These are phyloP conservation scores for Arenicola marina DNA, from an alignment of 2,888 invertebrate genomes.

Conservation along the genomic window DNA sequence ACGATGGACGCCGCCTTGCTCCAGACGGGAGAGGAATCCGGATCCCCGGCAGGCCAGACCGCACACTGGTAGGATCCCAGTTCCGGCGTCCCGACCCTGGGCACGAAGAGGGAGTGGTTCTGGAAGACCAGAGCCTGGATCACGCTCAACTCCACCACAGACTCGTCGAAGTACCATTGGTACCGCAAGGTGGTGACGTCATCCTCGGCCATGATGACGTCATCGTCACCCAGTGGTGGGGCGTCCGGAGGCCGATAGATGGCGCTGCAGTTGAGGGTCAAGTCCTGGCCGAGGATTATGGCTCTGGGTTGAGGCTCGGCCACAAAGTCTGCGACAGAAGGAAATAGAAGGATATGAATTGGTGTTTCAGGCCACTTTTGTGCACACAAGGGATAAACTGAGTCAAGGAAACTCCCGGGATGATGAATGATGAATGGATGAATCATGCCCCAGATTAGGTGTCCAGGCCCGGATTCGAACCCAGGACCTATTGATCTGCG, in stretches of 20 bases:
- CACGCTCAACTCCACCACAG: constrained; percentile 25
- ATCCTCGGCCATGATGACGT: not conserved
- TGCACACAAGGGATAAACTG: no score
- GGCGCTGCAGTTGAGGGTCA: constrained; percentile 44
- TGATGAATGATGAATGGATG: no score
- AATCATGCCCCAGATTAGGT: no score
- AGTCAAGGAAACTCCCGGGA: no score
- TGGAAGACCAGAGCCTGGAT: constrained; percentile 37
- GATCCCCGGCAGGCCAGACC: constrained; percentile 21
- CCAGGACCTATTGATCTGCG: no score
- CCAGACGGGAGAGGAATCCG: not conserved
- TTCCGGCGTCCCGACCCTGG: constrained; percentile 32
- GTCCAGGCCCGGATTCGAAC: no score
- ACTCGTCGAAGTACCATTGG: constrained; percentile 37
- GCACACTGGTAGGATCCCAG: constrained; percentile 49
- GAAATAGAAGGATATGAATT: no score
- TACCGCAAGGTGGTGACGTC: not conserved
- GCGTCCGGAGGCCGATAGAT: not conserved
- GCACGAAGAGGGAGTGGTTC: constrained; percentile 48
- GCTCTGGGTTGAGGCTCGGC: constrained; percentile 37
- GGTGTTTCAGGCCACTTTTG: no score
- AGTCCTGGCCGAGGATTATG: constrained; percentile 41
- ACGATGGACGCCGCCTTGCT: no score
- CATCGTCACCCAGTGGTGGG: not conserved
- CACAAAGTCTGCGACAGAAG: constrained; percentile 49